Base-by-base conservation (phyloP, 2,888 invertebrate genomes). In the Elmis aenea region DNA sequence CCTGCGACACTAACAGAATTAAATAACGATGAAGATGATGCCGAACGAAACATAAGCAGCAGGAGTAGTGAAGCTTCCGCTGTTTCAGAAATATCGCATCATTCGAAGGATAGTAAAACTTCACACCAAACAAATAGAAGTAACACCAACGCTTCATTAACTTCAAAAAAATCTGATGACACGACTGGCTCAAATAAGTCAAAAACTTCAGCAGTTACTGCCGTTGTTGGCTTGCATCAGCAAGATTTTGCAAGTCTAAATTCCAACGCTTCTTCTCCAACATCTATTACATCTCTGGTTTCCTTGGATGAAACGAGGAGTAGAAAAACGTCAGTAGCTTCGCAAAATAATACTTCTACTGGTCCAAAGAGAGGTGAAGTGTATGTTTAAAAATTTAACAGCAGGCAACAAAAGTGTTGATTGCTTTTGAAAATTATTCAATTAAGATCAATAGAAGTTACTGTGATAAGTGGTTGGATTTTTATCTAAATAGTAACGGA, bases 301-400 rank as follows among this genome's bases (percentile, higher is more conserved):
- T 34, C 43, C 11, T 33, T 26, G 3, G 55, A 57, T 5, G 57
- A 50, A 5, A 51, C 52, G 10, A 57, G 38, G 48, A 64, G 52
- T 33, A 64, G 76, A 44, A 75, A 75, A 48, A 69, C 73, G 3
- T 67, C 67, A 3, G 52, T 58, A 4, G 59, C 64, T 22, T 66
- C 71, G 16, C 66, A 72, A 46, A 67, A 62, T 6, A 62, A 65
- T 2, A 62, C 64, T 56, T 5, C 62, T 54, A 5, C 18, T 8
- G 18, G 5, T 1, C 66, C 67, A 5, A 74, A 75, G 48, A 59
- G 75, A 23, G 70, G 73, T 5, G 76, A 76, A 51, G 76, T 76
- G 32, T 76, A 76, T 54, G 76, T 76, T 36, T 76, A 62, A 71
- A 42, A 18, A 26, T 10, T n/a, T n/a, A n/a, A n/a, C n/a, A n/a